phyloP scores from a whole-genome alignment of 2,797 vertebrate species.

The Lithobates sylvaticus region DNA sequence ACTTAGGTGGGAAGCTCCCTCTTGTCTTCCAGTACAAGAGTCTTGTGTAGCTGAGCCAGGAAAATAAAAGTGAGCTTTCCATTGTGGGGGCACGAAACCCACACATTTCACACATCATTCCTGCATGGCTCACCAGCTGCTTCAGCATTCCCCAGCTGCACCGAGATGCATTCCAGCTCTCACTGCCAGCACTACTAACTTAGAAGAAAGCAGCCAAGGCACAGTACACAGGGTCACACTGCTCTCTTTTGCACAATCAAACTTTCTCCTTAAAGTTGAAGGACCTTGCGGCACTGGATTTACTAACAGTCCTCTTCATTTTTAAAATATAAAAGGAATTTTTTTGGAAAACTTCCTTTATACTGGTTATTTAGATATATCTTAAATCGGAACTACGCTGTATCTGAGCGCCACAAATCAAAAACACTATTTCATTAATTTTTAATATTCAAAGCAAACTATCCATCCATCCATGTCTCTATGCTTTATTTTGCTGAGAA shows the following conservation, averaged over 20 bases:
- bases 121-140: conserved; percentile 47
- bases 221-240: not conserved
- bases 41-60: conserved; percentile 43
- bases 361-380: too few species aligned
- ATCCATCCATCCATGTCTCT: too few species aligned
- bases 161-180: not conserved
- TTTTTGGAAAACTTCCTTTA: too few species aligned
- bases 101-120: conserved; percentile 36
- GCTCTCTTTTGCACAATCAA: not conserved
- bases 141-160: conserved; percentile 56
- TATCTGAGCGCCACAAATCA: too few species aligned
- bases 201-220: conserved; percentile 16
- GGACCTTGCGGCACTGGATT: not conserved
- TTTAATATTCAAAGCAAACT: too few species aligned
- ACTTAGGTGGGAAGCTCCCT: conserved; percentile 53
- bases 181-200: conserved; percentile 18
- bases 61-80: conserved; percentile 47
- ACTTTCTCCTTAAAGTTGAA: not conserved
- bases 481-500: too few species aligned
- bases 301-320: not conserved
- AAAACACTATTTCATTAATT: too few species aligned
- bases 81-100: accelerated
- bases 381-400: too few species aligned
- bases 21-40: conserved; percentile 39
- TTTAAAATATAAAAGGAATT: not conserved